phyloP scores from a whole-genome alignment of 2,797 vertebrate species.

The Phrynocephalus forsythii region DNA sequence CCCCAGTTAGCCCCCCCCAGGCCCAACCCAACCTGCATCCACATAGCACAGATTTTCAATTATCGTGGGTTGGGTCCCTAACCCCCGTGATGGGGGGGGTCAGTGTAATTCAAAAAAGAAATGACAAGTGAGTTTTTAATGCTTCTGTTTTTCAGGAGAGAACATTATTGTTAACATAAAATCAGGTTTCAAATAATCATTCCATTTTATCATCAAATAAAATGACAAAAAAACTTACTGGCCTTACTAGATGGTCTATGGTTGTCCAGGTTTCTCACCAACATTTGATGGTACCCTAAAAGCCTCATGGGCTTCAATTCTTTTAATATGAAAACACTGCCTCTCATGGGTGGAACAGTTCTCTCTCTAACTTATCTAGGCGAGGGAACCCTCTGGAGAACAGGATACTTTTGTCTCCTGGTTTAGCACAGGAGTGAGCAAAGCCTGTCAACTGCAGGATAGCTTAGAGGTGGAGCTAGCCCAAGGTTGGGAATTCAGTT shows the following conservation, averaged over 20 bases:
- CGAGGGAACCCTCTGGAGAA: not conserved
- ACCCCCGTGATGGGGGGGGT: no score
- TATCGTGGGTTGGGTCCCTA: no score
- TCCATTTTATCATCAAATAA: not conserved
- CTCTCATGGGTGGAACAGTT: not conserved
- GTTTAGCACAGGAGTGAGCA: not conserved
- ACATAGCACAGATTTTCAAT: no score
- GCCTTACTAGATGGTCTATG: conserved; percentile 12
- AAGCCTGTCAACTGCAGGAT: not conserved
- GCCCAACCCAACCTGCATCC: no score
- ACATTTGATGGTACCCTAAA: not conserved
- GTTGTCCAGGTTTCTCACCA: not conserved
- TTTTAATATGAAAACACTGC: not conserved
- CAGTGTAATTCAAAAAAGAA: not conserved
- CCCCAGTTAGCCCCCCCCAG: no score
- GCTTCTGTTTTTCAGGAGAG: not conserved
- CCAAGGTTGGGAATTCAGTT: no score
- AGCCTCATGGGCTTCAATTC: not conserved
- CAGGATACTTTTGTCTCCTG: not conserved
- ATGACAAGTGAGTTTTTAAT: not conserved
- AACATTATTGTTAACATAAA: not conserved
- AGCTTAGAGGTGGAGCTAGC: no score
- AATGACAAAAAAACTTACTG: not conserved
- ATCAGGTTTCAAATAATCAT: not conserved
- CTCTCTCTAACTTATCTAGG: not conserved